Conservation (phyloP, 2,797 vertebrate species). For the Podarcis lilfordi region DNA sequence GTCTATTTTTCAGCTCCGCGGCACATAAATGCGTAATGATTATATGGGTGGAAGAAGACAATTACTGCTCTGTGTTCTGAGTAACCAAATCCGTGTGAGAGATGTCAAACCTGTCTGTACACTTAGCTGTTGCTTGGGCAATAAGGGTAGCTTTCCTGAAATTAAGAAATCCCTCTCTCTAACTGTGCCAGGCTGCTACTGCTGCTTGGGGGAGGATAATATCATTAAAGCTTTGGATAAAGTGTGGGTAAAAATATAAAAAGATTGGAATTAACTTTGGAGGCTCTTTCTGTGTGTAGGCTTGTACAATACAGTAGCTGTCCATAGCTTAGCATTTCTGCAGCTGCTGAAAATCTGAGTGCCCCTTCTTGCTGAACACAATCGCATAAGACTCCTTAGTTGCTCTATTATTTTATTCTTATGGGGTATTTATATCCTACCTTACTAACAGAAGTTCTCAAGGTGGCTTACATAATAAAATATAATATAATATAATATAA, state of each 20-base stretch:
- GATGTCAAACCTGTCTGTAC: slow-evolving; percentile 30
- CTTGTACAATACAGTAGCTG: slow-evolving; percentile 5
- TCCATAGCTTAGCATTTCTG: background rate
- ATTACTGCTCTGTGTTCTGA: slow-evolving; percentile 25
- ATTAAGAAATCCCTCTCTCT: slow-evolving; percentile 2
- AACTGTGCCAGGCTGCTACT: slow-evolving; percentile 16
- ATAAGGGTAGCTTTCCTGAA: slow-evolving; percentile 27
- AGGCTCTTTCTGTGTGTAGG: slow-evolving; percentile 14
- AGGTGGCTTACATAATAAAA: no score
- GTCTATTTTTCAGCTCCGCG: slow-evolving; percentile 20
- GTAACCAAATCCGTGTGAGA: slow-evolving; percentile 33
- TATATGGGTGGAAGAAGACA: slow-evolving; percentile 17
- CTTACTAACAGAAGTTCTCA: no score
- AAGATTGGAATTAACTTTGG: slow-evolving; percentile 27
- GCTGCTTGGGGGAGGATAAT: slow-evolving; percentile 5
- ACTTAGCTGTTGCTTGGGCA: slow-evolving; percentile 19
- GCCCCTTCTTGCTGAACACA: slow-evolving; percentile 24
- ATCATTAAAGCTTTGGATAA: slow-evolving; percentile 21
- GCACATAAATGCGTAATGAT: slow-evolving; percentile 11
- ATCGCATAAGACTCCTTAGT: background rate
- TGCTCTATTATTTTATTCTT: no score
- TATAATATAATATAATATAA: no score
- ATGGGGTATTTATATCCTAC: no score
- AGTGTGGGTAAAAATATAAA: background rate
- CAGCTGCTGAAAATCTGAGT: slow-evolving; percentile 18